phyloP scores from a whole-genome alignment of 2,113 vertebrate species.

The Brachyistius frenatus region DNA sequence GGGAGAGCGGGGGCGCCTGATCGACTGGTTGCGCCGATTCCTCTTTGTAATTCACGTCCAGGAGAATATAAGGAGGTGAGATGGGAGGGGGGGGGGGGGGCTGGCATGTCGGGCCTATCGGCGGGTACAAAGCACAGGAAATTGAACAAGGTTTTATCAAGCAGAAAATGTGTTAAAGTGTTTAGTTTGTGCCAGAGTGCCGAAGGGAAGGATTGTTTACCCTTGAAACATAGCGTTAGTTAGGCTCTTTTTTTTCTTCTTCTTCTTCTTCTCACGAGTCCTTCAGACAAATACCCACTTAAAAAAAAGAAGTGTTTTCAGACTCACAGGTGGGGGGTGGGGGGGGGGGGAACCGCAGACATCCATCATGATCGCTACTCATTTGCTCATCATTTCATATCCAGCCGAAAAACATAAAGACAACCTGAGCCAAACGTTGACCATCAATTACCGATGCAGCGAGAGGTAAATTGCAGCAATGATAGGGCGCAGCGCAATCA shows the following conservation, averaged over 20 bases:
- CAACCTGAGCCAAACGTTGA: conserved; percentile 29
- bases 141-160: conserved; percentile 75
- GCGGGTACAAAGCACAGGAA: conserved; percentile 58
- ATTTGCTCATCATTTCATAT: conserved; percentile 24
- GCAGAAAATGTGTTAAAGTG: conserved; percentile 71
- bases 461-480: conserved; percentile 19
- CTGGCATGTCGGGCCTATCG: conserved; percentile 40
- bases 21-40: conserved; percentile 49
- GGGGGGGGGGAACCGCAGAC: neutral
- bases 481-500: conserved; percentile 1
- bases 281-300: conserved; percentile 26
- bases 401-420: neutral
- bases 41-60: conserved; percentile 53
- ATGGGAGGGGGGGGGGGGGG: conserved; percentile 3
- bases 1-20: conserved; percentile 25
- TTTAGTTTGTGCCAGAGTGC: conserved; percentile 51
- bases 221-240: conserved; percentile 56
- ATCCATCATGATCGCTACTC: conserved; percentile 20
- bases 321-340: neutral
- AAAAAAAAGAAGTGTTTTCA: conserved; percentile 4
- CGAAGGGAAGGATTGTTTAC: conserved; percentile 60
- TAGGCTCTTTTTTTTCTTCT: neutral
- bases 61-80: conserved; percentile 11
- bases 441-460: conserved; percentile 29
- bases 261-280: neutral